Evolutionary conservation across 2,113 vertebrate species (phyloP).

Genomic region (Psettodes erumei): DNA sequence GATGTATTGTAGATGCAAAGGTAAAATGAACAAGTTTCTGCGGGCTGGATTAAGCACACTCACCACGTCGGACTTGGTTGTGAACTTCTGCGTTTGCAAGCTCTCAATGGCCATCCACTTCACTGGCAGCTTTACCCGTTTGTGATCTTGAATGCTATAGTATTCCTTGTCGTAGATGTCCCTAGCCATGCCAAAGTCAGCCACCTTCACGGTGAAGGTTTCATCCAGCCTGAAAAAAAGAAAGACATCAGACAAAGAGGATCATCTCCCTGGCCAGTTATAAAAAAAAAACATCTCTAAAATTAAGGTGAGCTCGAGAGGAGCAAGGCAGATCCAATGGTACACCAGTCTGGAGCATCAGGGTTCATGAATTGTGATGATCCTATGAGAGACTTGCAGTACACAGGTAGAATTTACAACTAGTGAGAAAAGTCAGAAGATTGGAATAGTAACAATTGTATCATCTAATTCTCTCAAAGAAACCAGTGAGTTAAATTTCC

Average conservation of each 20-base stretch:
- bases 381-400: background rate
- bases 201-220: conserved; percentile 93
- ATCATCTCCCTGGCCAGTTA: background rate
- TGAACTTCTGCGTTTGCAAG: conserved; percentile 96
- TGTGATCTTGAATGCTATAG: conserved; percentile 90
- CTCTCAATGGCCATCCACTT: conserved; percentile 99
- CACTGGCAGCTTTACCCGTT: conserved; percentile 90
- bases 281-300: background rate
- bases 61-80: conserved; percentile 96
- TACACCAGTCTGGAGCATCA: background rate
- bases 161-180: conserved; percentile 95
- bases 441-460: background rate
- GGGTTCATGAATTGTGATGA: background rate
- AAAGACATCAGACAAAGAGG: background rate
- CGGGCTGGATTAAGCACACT: conserved; percentile 51
- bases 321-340: background rate
- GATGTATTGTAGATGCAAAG: background rate
- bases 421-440: background rate
- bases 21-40: background rate
- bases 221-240: conserved; percentile 89
- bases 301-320: background rate
- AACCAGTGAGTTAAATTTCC: background rate
- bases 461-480: background rate
- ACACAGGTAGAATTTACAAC: background rate
- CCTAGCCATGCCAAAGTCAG: conserved; percentile 95